Evolutionary conservation across 2,113 vertebrate genomes (phyloP).

Genomic region (Anarrhichthys ocellatus): DNA sequence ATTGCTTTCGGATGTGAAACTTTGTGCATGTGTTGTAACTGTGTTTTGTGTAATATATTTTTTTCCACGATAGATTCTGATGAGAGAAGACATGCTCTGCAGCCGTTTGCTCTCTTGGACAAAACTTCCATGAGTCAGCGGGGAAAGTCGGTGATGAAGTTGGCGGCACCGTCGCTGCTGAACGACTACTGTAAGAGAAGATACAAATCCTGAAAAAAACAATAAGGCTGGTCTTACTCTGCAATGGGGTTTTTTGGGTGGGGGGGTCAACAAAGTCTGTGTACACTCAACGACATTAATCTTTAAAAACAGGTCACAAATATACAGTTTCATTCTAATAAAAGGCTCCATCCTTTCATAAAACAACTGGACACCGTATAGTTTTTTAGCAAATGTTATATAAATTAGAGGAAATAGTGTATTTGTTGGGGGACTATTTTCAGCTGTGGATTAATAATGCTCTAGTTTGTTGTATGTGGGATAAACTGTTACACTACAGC

Average conservation of each 20-base stretch:
- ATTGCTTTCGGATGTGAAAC: neutral
- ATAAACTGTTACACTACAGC: neutral
- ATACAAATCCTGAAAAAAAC: neutral
- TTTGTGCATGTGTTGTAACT: neutral
- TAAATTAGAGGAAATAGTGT: neutral
- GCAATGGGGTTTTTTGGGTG: neutral
- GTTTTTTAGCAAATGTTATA: neutral
- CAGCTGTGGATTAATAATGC: neutral
- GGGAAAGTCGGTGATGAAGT: slow-evolving; percentile 56
- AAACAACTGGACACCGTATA: neutral
- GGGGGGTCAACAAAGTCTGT: neutral
- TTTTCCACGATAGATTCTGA: slow-evolving; percentile 26
- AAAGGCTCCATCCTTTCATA: neutral
- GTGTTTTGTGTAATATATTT: neutral
- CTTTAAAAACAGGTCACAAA: neutral
- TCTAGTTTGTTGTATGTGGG: neutral
- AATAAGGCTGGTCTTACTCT: neutral
- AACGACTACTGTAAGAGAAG: slow-evolving; percentile 85
- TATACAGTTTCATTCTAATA: neutral
- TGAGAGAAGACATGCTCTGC: neutral
- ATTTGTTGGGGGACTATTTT: neutral
- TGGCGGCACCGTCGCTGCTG: slow-evolving; percentile 78
- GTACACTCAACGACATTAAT: neutral
- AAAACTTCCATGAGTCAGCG: slow-evolving; percentile 12
- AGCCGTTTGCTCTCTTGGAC: slow-evolving; percentile 55